Conservation (phyloP, 2,888 invertebrate genomes). For the Sipha maydis region DNA sequence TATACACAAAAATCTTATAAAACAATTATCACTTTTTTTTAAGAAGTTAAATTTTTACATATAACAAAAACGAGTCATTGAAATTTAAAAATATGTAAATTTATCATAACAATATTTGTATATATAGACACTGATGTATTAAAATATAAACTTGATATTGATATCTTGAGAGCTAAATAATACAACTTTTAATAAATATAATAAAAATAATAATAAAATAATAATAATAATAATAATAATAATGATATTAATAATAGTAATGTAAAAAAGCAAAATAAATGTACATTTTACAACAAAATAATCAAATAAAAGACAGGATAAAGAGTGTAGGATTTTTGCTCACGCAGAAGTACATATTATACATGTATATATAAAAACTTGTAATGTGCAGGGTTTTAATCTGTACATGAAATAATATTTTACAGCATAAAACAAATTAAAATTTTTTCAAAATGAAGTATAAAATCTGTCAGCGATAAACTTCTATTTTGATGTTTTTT, state of each 20-base stretch:
- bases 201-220: conserved; percentile 51
- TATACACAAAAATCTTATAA: conserved; percentile 43
- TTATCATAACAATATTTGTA: conserved; percentile 36
- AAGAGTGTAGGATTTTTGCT: conserved; percentile 59
- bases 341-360: conserved; percentile 54
- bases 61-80: conserved; percentile 32
- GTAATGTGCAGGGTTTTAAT: conserved; percentile 52
- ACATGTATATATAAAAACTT: conserved; percentile 55
- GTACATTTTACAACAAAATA: conserved; percentile 54
- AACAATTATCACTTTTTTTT: conserved; percentile 51
- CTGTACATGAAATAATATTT: conserved; percentile 47
- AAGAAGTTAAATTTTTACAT: conserved; percentile 23
- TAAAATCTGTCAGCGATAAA: conserved; percentile 30
- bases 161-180: conserved; percentile 54
- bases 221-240: conserved; percentile 41
- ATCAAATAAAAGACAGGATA: conserved; percentile 52
- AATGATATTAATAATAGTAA: conserved; percentile 41
- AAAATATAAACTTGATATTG: conserved; percentile 54
- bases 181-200: conserved; percentile 60
- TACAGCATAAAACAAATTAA: conserved; percentile 46
- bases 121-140: conserved; percentile 36
- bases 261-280: conserved; percentile 58
- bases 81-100: conserved; percentile 47
- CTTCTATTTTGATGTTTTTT: background rate
- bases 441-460: conserved; percentile 19